Base-by-base conservation (phyloP, 1,140 invertebrate genomes). In the Solenopsis invicta region DNA sequence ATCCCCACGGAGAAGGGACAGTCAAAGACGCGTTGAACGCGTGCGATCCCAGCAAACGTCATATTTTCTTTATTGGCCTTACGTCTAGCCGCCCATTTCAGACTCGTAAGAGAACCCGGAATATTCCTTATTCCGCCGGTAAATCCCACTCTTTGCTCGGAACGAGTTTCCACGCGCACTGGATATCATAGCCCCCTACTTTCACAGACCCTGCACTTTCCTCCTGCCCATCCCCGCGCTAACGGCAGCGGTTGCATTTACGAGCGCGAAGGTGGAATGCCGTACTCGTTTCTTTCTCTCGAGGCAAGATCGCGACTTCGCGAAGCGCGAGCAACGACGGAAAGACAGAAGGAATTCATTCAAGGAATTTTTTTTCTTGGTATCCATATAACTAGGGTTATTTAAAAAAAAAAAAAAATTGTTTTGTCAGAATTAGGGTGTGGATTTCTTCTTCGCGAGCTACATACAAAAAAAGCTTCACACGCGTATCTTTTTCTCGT, bases 91-190 rank as follows among this genome's bases (percentile, higher is more conserved):
- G 45, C 24, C 56, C 34, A 56, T 82, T 88, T 87, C 71, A 52
- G 16, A 81, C 77, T 52, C 59, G 62, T 62, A 75, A 84, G 80
- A 37, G 80, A 37, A 50, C 18, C 18, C 34, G 69, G 69, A 75
- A 89, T 89, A 90, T 89, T 90, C 64, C 71, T 84, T 77, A 85
- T 87, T 75, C 71, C 78, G 34, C 64, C 77, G 78, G 78, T 84
- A 87, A 85, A 90, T 85, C 50, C 54, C 21, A 62, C 86, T 84
- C 72, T 81, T 80, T 85, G 50, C 85, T 29, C 48, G 12, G 29
- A 85, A 87, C 74, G 82, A 80, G 76, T 69, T 82, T 61, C 67
- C 67, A 12, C 59, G 37, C 24, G 41, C 16, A 21, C 62, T 66
- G 56, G 54, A 66, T 90, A 64, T 72, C 76, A 56, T 48, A 76